These are phyloP conservation scores for Pterostichus madidus DNA, from an alignment of 2,888 invertebrate genomes.

Conservation along the genomic window DNA sequence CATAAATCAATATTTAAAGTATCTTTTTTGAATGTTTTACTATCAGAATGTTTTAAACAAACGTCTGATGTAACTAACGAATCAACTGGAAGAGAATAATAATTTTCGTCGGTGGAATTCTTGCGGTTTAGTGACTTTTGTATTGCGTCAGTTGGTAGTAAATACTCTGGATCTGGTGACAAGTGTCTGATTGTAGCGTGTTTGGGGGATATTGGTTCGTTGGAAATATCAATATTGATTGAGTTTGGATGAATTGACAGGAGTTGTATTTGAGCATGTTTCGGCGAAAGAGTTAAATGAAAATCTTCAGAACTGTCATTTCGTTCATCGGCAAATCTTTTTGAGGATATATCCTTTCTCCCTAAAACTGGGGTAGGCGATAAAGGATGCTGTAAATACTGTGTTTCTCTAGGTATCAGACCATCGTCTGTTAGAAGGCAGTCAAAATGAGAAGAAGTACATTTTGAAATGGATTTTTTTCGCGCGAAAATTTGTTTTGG, in stretches of 20 bases:
- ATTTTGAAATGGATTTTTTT: not conserved
- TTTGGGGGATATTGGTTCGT: slow-evolving; percentile 3
- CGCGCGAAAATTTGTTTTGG: no score
- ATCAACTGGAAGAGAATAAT: not conserved
- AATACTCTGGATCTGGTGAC: not conserved
- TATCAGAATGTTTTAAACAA: no score
- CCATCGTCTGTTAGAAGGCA: not conserved
- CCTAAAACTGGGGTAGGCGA: not conserved
- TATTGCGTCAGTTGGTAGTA: not conserved
- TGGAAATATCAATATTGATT: slow-evolving; percentile 1
- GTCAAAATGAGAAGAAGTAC: not conserved
- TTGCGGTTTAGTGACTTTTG: not conserved
- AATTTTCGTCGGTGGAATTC: not conserved
- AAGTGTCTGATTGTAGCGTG: not conserved
- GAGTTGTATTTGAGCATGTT: not conserved
- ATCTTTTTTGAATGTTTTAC: no score
- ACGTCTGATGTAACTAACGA: not conserved
- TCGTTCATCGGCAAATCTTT: not conserved
- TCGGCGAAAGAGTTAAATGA: slow-evolving; percentile 24
- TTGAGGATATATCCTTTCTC: not conserved
- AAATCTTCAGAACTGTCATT: slow-evolving; percentile 9
- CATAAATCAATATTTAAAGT: not conserved
- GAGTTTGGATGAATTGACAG: not conserved
- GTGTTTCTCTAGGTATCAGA: not conserved
- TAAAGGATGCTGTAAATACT: not conserved